Base-by-base conservation (phyloP, 2,888 invertebrate species). In the Pseudeuparius sepicola region DNA sequence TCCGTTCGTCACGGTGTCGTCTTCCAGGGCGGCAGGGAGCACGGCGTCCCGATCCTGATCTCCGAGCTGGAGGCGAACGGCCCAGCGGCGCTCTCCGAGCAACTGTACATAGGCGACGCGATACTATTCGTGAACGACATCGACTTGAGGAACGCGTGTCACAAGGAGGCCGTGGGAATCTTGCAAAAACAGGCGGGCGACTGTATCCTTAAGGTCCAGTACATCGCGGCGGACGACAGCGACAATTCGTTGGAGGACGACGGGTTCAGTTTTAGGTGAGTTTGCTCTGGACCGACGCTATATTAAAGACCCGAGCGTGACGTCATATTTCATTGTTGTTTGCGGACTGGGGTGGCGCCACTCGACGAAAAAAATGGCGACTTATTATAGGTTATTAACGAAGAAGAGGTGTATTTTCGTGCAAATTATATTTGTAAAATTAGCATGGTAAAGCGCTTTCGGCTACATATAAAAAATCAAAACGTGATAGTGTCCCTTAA, bases 1-100 rank as follows among this genome's bases (percentile, higher is more conserved):
- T n/a, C n/a, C n/a, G n/a, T n/a, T n/a, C n/a, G n/a, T n/a, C n/a
- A n/a, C n/a, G n/a, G n/a, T n/a, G n/a, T n/a, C 26, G 26, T 24
- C 36, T 51, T 51, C 4, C 55, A 86, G 85, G 86, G 87, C 34
- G 87, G 87, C 1, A 71, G 81, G 42, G 88, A 88, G 56, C 87
- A 88, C 62, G 86, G 86, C 10, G 82, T 87, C 23, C 87, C 87
- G 1, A 83, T 88, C 46, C 64, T 88, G 40, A 82, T 88, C 52
- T 86, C 86, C 1, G 87, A 87, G 63, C 70, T 88, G 55, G 76
- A 77, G 55, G 71, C 74, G 37, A 78, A 79, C 47, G 83, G 85
- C 42, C 84, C 86, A 36, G 86, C 86, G 25, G 79, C 81, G 40
- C 63, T 78, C 43, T 79, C 77, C 37, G 74, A 75, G 20, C 71